Evolutionary conservation across 2,888 invertebrate species (phyloP).

Genomic region (Ditylenchus weischeri): DNA sequence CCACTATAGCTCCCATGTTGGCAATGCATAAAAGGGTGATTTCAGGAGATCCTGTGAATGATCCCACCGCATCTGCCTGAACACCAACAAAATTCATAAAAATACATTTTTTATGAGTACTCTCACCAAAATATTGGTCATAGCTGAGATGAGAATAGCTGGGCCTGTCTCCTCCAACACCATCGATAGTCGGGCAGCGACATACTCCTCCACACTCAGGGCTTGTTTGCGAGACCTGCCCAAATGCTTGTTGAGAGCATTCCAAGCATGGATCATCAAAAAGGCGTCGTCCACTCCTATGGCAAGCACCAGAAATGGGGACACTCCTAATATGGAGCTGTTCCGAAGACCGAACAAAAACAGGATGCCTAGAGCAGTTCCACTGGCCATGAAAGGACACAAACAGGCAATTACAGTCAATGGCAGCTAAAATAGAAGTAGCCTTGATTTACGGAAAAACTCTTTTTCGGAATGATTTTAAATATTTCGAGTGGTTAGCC

Average conservation of each 20-base stretch:
- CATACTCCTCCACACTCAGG: conserved; percentile 1
- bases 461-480: too few species aligned
- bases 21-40: conserved; percentile 55
- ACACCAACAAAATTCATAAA: too few species aligned
- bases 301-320: conserved; percentile 53
- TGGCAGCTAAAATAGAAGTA: conserved; percentile 29
- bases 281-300: conserved; percentile 55
- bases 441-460: not conserved
- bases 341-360: conserved; percentile 50
- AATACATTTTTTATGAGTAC: too few species aligned
- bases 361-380: conserved; percentile 50
- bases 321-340: conserved; percentile 41
- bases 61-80: conserved; percentile 44
- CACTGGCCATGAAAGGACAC: conserved; percentile 57
- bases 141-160: conserved; percentile 53
- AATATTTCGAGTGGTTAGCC: too few species aligned
- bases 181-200: conserved; percentile 12
- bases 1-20: conserved; percentile 49
- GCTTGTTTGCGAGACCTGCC: conserved; percentile 7
- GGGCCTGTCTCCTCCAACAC: conserved; percentile 45
- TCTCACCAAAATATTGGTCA: conserved; percentile 45
- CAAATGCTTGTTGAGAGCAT: conserved; percentile 38
- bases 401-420: conserved; percentile 52
- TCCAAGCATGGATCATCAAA: conserved; percentile 56
- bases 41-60: conserved; percentile 54